A percentile compares a stretch with the other conserved stretches of the same genome.
phyloP scores from a whole-genome alignment of 1,140 invertebrate species.

The Scaptomyza pallida region DNA sequence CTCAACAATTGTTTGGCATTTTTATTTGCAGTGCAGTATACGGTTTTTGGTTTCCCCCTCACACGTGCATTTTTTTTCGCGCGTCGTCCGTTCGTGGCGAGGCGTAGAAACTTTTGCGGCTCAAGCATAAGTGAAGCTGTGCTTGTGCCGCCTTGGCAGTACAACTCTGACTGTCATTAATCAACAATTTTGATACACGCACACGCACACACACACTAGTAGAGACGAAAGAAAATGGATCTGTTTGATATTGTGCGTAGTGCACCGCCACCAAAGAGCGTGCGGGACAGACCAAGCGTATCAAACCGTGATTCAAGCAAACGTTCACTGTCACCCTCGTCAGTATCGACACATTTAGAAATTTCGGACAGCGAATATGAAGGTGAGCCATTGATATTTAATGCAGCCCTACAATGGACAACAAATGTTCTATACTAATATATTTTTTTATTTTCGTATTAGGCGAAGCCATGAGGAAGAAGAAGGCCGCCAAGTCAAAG shows the following conservation, averaged over 20 bases:
- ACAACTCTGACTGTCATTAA: no score
- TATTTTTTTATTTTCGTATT: no score
- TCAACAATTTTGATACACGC: background rate
- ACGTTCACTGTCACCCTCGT: no score
- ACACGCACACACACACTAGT: background rate
- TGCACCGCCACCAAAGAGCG: conserved; percentile 51
- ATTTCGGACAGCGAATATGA: no score
- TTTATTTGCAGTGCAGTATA: background rate
- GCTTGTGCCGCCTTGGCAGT: background rate
- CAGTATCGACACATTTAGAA: no score
- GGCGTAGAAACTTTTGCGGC: conserved; percentile 8
- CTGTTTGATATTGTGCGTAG: conserved; percentile 64
- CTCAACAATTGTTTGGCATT: background rate
- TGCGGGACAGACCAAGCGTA: conserved; percentile 18
- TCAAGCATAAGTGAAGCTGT: background rate
- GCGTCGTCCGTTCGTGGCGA: conserved; percentile 5
- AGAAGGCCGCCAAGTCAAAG: no score
- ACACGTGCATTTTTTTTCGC: conserved; percentile 24
- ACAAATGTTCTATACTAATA: no score
- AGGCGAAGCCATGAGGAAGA: no score
- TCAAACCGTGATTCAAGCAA: no score
- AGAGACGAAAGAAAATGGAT: conserved; percentile 42
- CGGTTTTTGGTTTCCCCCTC: background rate
- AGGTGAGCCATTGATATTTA: no score
- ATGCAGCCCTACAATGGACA: no score